phyloP scores from a whole-genome alignment of 2,113 vertebrate genomes.

The Atractosteus spatula region DNA sequence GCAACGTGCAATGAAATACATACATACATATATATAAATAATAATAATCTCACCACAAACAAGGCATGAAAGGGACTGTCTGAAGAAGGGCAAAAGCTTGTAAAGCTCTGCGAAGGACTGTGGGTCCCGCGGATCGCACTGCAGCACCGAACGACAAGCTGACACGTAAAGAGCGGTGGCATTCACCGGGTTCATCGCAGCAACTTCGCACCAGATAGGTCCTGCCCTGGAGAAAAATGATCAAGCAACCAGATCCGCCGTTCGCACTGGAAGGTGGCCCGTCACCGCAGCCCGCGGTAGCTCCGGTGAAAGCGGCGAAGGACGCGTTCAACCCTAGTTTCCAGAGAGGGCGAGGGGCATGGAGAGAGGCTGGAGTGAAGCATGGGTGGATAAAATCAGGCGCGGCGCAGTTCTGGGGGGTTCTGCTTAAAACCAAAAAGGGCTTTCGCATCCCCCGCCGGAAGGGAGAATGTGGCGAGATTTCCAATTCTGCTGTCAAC shows the following conservation, averaged over 20 bases:
- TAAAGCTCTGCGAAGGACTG: slow-evolving; percentile 85
- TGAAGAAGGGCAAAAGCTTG: slow-evolving; percentile 87
- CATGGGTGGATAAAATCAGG: slow-evolving; percentile 34
- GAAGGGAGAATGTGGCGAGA: neutral
- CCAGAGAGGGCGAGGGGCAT: slow-evolving; percentile 32
- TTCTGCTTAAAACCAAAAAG: neutral
- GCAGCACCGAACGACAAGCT: slow-evolving; percentile 92
- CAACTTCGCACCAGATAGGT: slow-evolving; percentile 63
- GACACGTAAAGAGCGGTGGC: slow-evolving; percentile 93
- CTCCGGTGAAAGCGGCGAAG: slow-evolving; percentile 6
- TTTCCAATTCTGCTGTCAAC: slow-evolving; percentile 23
- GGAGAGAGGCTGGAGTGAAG: slow-evolving; percentile 38
- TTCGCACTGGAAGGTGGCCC: neutral
- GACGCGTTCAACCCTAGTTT: slow-evolving; percentile 32
- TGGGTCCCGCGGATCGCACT: slow-evolving; percentile 87
- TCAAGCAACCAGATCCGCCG: slow-evolving; percentile 11
- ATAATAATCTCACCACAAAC: slow-evolving; percentile 80
- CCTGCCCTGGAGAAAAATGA: slow-evolving; percentile 52
- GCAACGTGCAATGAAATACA: too few species aligned
- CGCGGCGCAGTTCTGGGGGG: neutral
- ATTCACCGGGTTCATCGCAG: slow-evolving; percentile 94
- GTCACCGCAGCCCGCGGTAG: neutral
- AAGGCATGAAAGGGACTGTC: slow-evolving; percentile 88
- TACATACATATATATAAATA: too few species aligned
- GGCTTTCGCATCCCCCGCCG: neutral